Evolutionary conservation across 2,888 invertebrate species (phyloP).

Genomic region (Eilema sororculum): DNA sequence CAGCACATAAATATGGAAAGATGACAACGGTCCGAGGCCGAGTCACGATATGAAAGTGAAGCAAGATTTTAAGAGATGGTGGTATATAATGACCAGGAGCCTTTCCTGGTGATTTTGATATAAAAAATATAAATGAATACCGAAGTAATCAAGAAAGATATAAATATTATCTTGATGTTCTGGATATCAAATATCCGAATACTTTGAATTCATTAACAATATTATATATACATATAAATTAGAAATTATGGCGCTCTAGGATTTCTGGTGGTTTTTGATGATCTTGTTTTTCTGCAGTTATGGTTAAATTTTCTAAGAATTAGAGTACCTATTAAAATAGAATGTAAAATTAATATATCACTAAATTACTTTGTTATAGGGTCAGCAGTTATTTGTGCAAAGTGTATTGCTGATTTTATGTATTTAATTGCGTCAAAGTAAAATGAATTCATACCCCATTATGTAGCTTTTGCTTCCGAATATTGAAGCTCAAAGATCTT

Average conservation of each 20-base stretch:
- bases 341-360: not conserved
- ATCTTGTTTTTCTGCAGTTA: constrained; percentile 1
- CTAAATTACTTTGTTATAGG: not conserved
- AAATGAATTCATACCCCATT: too few relatives aligned
- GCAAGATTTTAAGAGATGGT: too few relatives aligned
- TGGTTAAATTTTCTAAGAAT: not conserved
- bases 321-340: not conserved
- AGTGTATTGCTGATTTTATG: too few relatives aligned
- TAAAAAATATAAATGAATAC: not conserved
- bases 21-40: too few relatives aligned
- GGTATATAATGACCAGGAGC: too few relatives aligned
- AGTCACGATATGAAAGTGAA: too few relatives aligned
- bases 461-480: too few relatives aligned
- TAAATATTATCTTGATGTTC: constrained; percentile 1
- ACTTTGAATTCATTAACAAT: constrained; percentile 2
- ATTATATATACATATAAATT: not conserved
- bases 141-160: not conserved
- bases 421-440: too few relatives aligned
- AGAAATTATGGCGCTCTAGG: not conserved
- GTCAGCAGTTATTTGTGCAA: not conserved
- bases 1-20: too few relatives aligned
- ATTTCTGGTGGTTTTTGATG: not conserved
- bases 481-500: too few relatives aligned
- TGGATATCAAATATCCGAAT: constrained; percentile 2
- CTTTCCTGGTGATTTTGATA: too few relatives aligned